These are phyloP conservation scores for Drosophila neutralis DNA, from an alignment of 2,888 invertebrate species.

Conservation along the genomic window DNA sequence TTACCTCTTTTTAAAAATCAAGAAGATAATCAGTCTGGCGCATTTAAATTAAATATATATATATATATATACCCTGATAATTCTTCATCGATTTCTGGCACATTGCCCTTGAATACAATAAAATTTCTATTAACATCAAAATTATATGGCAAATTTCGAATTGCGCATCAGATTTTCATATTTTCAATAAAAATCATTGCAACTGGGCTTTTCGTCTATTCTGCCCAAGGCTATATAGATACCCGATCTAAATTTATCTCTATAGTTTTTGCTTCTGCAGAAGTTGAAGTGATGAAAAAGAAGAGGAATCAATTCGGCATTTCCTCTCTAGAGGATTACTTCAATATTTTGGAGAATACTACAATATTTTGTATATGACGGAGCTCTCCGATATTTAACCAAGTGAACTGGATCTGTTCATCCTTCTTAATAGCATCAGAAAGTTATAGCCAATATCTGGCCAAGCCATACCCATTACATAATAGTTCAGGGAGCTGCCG, in stretches of 20 bases:
- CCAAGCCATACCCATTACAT: neutral
- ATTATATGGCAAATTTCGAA: no score
- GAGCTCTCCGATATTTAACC: neutral
- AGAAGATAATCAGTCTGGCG: neutral
- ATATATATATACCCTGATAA: neutral
- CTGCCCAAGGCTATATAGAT: neutral
- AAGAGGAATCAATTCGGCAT: neutral
- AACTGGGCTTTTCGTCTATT: neutral
- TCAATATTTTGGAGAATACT: neutral
- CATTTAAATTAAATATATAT: neutral
- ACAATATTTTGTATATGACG: neutral
- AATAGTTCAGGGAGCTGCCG: neutral
- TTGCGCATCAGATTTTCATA: neutral
- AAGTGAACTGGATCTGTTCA: neutral
- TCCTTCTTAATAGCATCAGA: neutral
- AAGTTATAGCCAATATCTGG: neutral
- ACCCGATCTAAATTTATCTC: neutral
- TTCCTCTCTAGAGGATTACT: neutral
- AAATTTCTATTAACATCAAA: neutral
- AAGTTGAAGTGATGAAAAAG: neutral
- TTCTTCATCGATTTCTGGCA: neutral
- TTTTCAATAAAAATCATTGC: neutral
- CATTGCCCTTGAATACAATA: neutral
- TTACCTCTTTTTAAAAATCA: neutral
- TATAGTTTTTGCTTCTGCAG: neutral